Percentiles rank a stretch among this genome's conserved stretches.
These are phyloP conservation scores for Phataginus tricuspis DNA, from an alignment of 2,797 vertebrate genomes.

Conservation along the genomic window DNA sequence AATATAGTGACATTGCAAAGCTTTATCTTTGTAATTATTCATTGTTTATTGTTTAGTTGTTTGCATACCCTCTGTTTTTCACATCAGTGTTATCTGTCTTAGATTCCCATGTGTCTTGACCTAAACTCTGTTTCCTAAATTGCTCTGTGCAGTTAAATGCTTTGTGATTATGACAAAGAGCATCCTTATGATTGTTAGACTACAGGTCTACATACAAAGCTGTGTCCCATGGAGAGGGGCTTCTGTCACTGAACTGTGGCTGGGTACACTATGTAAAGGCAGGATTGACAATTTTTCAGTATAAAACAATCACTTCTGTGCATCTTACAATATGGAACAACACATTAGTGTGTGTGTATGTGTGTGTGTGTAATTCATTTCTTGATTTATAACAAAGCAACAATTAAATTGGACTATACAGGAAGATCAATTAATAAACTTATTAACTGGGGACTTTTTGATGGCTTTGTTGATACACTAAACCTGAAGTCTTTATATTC, in stretches of 20 bases:
- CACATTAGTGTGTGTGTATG: background rate
- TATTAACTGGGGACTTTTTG: slow-evolving; percentile 2
- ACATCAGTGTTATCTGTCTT: slow-evolving; percentile 35
- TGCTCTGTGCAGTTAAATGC: slow-evolving; percentile 68
- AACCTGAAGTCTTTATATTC: slow-evolving; percentile 42
- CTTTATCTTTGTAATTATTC: slow-evolving; percentile 63
- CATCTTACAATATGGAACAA: background rate
- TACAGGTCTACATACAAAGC: slow-evolving; percentile 31
- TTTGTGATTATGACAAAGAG: slow-evolving; percentile 65
- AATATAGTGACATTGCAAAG: background rate
- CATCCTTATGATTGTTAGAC: slow-evolving; percentile 45
- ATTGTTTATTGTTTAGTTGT: slow-evolving; percentile 60
- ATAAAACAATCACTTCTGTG: background rate
- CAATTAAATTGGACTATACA: background rate
- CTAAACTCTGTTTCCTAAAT: slow-evolving; percentile 60
- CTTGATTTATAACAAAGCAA: background rate
- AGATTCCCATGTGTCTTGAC: slow-evolving; percentile 62
- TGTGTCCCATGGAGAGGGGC: background rate
- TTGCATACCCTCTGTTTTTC: slow-evolving; percentile 32
- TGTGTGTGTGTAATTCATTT: background rate
- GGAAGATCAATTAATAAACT: slow-evolving; percentile 15
- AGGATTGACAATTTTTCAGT: background rate
- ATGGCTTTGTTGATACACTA: background rate
- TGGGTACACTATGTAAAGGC: background rate
- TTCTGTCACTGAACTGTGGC: background rate